phyloP scores from a whole-genome alignment of 2,113 vertebrate species.

The Thalassoma bifasciatum region DNA sequence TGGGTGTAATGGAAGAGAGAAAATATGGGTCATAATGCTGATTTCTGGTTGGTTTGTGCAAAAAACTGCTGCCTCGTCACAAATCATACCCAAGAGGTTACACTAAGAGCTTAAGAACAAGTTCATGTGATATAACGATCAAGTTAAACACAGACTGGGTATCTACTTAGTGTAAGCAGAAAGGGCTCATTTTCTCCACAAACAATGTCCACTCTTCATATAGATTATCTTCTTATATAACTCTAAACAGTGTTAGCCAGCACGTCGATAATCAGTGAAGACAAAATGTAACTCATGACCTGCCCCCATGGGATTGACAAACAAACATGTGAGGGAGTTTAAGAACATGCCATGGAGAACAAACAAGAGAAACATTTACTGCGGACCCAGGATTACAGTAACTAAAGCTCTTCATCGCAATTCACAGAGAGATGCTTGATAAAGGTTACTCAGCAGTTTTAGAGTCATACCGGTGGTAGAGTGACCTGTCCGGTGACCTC shows the following conservation, averaged over 20 bases:
- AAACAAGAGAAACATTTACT: conserved; percentile 14
- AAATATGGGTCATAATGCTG: conserved; percentile 55
- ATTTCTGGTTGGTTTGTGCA: conserved; percentile 51
- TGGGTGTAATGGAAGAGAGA: conserved; percentile 16
- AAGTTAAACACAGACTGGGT: conserved; percentile 38
- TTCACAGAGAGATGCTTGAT: not conserved
- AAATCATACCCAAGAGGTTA: conserved; percentile 48
- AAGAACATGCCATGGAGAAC: conserved; percentile 9
- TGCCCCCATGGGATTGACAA: conserved; percentile 15
- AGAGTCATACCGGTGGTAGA: conserved; percentile 88
- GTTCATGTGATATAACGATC: conserved; percentile 48
- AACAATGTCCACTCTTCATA: conserved; percentile 64
- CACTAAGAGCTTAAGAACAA: conserved; percentile 29
- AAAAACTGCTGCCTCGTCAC: conserved; percentile 31
- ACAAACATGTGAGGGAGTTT: conserved; percentile 39
- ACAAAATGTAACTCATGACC: conserved; percentile 30
- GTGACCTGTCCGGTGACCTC: conserved; percentile 94
- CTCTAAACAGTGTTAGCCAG: conserved; percentile 26
- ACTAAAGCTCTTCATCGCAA: not conserved
- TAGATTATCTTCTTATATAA: conserved; percentile 70
- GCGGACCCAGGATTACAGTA: not conserved
- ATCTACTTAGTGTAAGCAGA: conserved; percentile 64
- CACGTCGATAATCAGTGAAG: conserved; percentile 4
- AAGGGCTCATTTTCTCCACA: conserved; percentile 43
- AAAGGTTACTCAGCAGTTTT: not conserved